These are phyloP conservation scores for Plagiodera versicolora DNA, from an alignment of 2,888 invertebrate genomes.

Conservation along the genomic window DNA sequence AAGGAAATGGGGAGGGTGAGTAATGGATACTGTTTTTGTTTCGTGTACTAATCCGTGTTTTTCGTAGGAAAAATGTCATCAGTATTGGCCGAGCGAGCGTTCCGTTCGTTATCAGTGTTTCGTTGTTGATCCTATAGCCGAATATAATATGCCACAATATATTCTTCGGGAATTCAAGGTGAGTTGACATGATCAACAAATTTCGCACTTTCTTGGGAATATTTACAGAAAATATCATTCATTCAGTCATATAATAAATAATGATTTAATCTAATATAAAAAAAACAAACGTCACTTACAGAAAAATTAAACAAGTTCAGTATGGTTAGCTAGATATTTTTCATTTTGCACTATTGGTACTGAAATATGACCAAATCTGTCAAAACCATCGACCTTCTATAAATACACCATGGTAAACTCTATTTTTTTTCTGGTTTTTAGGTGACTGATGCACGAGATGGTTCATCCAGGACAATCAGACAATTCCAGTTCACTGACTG, in stretches of 20 bases:
- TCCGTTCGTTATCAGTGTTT: constrained; percentile 97
- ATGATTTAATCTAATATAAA: too few species aligned
- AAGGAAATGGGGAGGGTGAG: constrained; percentile 96
- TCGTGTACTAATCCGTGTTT: not conserved
- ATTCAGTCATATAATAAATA: too few species aligned
- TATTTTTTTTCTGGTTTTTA: not conserved
- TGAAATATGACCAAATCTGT: too few species aligned
- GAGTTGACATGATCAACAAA: too few species aligned
- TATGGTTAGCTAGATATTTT: too few species aligned
- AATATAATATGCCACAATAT: constrained; percentile 99
- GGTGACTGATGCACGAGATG: constrained; percentile 96
- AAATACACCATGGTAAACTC: not conserved
- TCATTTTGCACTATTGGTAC: too few species aligned
- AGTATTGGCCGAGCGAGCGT: constrained; percentile 99
- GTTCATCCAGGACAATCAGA: constrained; percentile 91
- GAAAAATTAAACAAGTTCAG: too few species aligned
- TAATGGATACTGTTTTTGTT: constrained; percentile 26
- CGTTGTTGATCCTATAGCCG: constrained; percentile 98
- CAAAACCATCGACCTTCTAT: too few species aligned
- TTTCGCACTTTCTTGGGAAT: too few species aligned
- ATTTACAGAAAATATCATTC: too few species aligned
- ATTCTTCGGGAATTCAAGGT: constrained; percentile 96
- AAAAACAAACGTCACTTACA: too few species aligned
- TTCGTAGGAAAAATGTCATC: constrained; percentile 93
- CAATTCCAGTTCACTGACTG: constrained; percentile 97